These are phyloP conservation scores for Idaea aversata DNA, from an alignment of 2,888 invertebrate genomes.

Conservation along the genomic window DNA sequence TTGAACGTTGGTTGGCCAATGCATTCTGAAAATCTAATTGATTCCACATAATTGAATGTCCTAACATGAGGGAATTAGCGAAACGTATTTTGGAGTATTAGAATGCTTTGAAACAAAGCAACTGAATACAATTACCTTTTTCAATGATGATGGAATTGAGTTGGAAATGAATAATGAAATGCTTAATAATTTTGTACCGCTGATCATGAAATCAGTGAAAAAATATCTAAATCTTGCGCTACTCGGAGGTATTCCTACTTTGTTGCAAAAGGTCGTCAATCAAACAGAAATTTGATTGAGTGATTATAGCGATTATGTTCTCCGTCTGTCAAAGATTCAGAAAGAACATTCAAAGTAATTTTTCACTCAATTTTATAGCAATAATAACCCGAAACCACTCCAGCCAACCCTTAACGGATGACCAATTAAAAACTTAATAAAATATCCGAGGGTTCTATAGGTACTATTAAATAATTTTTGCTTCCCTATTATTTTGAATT, in stretches of 20 bases:
- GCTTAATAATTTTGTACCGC: too few relatives aligned
- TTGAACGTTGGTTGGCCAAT: not conserved
- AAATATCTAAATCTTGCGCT: not conserved
- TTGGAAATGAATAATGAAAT: too few relatives aligned
- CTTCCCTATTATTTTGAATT: slow-evolving; percentile 55
- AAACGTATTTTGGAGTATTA: not conserved
- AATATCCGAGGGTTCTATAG: slow-evolving; percentile 15
- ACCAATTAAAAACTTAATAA: slow-evolving; percentile 35
- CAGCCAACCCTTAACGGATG: slow-evolving; percentile 21
- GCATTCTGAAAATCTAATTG: not conserved
- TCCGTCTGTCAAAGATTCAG: not conserved
- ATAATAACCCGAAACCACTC: slow-evolving; percentile 19
- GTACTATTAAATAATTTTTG: slow-evolving; percentile 21
- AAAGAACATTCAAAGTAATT: slow-evolving; percentile 11
- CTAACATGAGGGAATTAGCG: not conserved
- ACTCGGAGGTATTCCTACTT: not conserved
- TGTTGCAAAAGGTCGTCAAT: not conserved
- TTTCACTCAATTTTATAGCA: slow-evolving; percentile 23
- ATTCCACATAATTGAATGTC: not conserved
- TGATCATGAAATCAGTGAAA: not conserved
- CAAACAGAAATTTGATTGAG: not conserved
- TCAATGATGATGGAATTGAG: not conserved
- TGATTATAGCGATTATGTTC: not conserved
- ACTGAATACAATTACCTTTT: not conserved
- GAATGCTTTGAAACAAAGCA: not conserved